A percentile compares a stretch with the other conserved stretches of the same genome.
Evolutionary conservation across 2,797 vertebrate genomes (phyloP).

Genomic region (Geotrypetes seraphini): DNA sequence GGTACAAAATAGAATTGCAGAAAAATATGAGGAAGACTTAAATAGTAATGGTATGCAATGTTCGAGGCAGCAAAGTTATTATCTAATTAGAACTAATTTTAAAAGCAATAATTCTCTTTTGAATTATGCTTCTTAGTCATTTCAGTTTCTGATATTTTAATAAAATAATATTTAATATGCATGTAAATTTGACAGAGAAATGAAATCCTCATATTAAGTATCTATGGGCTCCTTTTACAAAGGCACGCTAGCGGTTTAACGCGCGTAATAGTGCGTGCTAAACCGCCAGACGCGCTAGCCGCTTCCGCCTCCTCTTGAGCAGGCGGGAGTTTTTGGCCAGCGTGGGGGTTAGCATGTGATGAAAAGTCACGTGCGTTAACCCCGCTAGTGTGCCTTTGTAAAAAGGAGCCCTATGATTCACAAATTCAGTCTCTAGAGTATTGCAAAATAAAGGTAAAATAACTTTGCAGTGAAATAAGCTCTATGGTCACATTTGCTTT

Average conservation of each 20-base stretch:
- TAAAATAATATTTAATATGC: constrained; percentile 51
- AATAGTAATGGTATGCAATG: constrained; percentile 45
- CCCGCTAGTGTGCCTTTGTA: too few relatives aligned
- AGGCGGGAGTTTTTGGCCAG: too few relatives aligned
- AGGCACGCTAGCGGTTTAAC: too few relatives aligned
- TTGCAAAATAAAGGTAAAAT: constrained; percentile 38
- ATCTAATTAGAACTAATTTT: constrained; percentile 41
- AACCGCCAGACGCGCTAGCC: too few relatives aligned
- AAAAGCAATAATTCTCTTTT: constrained; percentile 41
- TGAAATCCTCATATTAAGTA: constrained; percentile 41
- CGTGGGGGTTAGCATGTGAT: too few relatives aligned
- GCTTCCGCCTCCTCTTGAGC: too few relatives aligned
- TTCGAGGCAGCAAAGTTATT: constrained; percentile 38
- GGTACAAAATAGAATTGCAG: constrained; percentile 25
- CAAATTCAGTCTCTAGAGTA: constrained; percentile 57
- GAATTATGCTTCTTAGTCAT: constrained; percentile 41
- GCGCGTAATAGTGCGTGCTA: too few relatives aligned
- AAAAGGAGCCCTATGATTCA: too few relatives aligned
- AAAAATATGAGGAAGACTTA: constrained; percentile 48
- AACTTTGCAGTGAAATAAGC: constrained; percentile 40
- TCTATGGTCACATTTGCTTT: constrained; percentile 56
- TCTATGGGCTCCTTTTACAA: too few relatives aligned
- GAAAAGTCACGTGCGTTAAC: too few relatives aligned
- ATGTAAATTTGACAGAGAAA: constrained; percentile 47
- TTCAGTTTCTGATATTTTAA: constrained; percentile 49